Conservation (phyloP, 2,113 vertebrate species). For the Lycocorax pyrrhopterus region DNA sequence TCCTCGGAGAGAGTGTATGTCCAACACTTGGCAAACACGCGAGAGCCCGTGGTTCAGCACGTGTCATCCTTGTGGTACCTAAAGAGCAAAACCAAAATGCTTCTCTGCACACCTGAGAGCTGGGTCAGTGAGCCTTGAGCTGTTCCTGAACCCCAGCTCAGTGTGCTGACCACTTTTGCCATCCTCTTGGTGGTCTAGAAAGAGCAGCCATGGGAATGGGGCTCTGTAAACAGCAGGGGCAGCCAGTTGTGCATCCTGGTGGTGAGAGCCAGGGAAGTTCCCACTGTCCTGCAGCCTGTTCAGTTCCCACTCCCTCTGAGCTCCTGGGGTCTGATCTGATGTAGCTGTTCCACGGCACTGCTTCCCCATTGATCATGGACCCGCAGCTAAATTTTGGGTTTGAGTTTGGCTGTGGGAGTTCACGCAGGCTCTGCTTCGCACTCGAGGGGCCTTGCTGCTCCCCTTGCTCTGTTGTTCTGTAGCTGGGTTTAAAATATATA, state of each 20-base stretch:
- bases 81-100: background rate
- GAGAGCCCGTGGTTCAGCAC: background rate
- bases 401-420: background rate
- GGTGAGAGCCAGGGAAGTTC: background rate
- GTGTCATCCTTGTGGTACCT: background rate
- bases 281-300: background rate
- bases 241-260: background rate
- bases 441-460: background rate
- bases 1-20: rapidly evolving
- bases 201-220: rapidly evolving
- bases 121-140: background rate
- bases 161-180: rapidly evolving
- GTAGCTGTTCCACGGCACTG: background rate
- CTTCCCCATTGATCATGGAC: background rate
- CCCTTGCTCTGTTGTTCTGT: background rate
- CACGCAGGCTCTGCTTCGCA: background rate
- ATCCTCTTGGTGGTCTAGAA: background rate
- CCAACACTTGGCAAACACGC: rapidly evolving
- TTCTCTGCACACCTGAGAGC: background rate
- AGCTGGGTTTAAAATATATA: conserved; percentile 40
- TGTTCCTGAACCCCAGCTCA: background rate
- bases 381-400: background rate
- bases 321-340: background rate
- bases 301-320: rapidly evolving
- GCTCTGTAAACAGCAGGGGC: rapidly evolving